These are phyloP conservation scores for Tragelaphus scriptus DNA, from an alignment of 2,113 vertebrate genomes.

Conservation along the genomic window DNA sequence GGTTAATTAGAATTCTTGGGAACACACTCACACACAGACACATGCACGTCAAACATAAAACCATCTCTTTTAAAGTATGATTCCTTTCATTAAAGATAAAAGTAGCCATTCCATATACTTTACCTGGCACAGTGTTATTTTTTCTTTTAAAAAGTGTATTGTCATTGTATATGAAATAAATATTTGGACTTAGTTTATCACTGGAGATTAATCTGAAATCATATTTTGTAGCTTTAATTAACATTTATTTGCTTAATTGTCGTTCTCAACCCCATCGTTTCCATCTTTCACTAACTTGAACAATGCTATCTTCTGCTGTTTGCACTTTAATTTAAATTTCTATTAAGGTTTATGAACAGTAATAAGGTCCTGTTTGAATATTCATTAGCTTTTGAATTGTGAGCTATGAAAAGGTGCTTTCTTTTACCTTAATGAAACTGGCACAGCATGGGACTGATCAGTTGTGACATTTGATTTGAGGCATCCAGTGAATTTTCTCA, in stretches of 20 bases:
- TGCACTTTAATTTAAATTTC: slow-evolving; percentile 89
- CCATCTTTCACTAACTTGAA: slow-evolving; percentile 80
- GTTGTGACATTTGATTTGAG: slow-evolving; percentile 81
- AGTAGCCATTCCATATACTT: slow-evolving; percentile 33
- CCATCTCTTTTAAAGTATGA: background rate
- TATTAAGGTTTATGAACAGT: slow-evolving; percentile 88
- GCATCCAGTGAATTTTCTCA: slow-evolving; percentile 77
- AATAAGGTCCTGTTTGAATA: slow-evolving; percentile 85
- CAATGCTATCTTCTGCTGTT: slow-evolving; percentile 85
- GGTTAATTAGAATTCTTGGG: background rate
- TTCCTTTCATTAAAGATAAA: slow-evolving; percentile 19
- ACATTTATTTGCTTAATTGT: slow-evolving; percentile 88
- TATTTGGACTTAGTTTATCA: slow-evolving; percentile 82
- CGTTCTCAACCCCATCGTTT: slow-evolving; percentile 83
- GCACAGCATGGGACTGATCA: slow-evolving; percentile 80
- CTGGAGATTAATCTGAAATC: slow-evolving; percentile 78
- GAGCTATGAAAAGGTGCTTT: slow-evolving; percentile 81
- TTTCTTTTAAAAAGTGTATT: slow-evolving; percentile 44
- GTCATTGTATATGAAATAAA: slow-evolving; percentile 76
- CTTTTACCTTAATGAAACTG: slow-evolving; percentile 81
- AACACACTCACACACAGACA: background rate
- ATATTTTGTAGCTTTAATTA: slow-evolving; percentile 81
- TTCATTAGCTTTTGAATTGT: slow-evolving; percentile 84
- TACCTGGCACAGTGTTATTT: background rate
- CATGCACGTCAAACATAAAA: slow-evolving; percentile 37